phyloP scores from a whole-genome alignment of 2,113 vertebrate species.

The Scytalopus superciliaris region DNA sequence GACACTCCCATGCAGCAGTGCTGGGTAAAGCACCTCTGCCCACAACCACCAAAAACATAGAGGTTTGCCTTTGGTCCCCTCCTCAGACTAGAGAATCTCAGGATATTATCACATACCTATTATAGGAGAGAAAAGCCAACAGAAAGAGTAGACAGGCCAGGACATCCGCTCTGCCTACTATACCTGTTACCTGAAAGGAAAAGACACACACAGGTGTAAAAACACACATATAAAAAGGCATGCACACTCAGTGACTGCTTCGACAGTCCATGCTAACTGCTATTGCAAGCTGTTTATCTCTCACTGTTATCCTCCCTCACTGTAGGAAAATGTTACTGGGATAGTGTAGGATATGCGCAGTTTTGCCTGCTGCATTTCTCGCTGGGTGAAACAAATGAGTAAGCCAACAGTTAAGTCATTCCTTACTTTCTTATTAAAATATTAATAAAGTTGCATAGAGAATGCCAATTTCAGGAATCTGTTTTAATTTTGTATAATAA shows the following conservation, averaged over 20 bases:
- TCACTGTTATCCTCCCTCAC: neutral
- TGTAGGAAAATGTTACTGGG: neutral
- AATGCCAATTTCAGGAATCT: neutral
- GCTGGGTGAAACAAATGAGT: neutral
- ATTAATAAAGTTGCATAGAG: neutral
- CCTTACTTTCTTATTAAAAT: neutral
- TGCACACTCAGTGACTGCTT: neutral
- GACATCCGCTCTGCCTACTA: conserved; percentile 95
- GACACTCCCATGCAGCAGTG: neutral
- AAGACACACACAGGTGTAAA: conserved; percentile 2
- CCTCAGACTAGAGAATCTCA: neutral
- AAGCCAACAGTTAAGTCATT: neutral
- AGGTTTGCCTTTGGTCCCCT: neutral
- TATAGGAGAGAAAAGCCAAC: conserved; percentile 94
- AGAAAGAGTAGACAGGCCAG: conserved; percentile 92
- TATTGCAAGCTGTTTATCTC: neutral
- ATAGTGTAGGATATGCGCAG: neutral
- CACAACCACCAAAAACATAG: neutral
- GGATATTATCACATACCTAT: conserved; percentile 76
- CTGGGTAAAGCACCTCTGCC: neutral
- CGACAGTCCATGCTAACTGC: neutral
- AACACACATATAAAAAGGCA: neutral
- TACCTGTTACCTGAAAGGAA: conserved; percentile 88
- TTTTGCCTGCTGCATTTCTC: neutral
- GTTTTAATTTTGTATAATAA: neutral